Evolutionary conservation across 2,888 invertebrate species (phyloP).

Genomic region (Cantharis lateralis): DNA sequence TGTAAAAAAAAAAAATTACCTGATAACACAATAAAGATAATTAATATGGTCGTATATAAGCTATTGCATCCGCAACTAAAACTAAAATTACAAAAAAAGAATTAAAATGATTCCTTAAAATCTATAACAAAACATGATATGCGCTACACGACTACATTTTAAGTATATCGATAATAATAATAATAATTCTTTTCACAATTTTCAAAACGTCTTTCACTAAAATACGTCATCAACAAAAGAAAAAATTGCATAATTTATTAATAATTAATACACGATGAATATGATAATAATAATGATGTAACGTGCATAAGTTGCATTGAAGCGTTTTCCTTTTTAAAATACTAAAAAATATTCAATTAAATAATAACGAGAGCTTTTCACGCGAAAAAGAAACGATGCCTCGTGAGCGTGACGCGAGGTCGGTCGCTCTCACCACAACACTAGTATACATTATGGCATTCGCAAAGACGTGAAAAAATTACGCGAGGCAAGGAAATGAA

Average conservation of each 20-base stretch:
- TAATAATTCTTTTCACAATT: background rate
- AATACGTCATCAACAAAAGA: background rate
- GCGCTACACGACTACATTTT: conserved; percentile 26
- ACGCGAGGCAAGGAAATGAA: background rate
- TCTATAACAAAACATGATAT: conserved; percentile 28
- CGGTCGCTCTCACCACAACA: background rate
- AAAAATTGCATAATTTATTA: background rate
- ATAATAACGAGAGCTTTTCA: background rate
- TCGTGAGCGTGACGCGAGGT: background rate
- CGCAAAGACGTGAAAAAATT: background rate
- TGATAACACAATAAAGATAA: conserved; percentile 5
- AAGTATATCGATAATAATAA: background rate
- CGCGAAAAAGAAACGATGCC: background rate
- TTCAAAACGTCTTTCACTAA: background rate
- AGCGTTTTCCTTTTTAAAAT: background rate
- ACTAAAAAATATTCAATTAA: background rate
- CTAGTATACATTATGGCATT: background rate
- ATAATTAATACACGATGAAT: background rate
- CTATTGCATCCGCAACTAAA: conserved; percentile 25
- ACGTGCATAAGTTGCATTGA: background rate
- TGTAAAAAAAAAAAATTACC: conserved; percentile 6
- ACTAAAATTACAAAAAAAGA: conserved; percentile 5
- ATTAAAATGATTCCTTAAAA: conserved; percentile 11
- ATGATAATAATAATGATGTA: background rate
- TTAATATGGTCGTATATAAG: conserved; percentile 14